Evolutionary conservation across 2,888 invertebrate genomes (phyloP).

Genomic region (Pyrrhia umbra): DNA sequence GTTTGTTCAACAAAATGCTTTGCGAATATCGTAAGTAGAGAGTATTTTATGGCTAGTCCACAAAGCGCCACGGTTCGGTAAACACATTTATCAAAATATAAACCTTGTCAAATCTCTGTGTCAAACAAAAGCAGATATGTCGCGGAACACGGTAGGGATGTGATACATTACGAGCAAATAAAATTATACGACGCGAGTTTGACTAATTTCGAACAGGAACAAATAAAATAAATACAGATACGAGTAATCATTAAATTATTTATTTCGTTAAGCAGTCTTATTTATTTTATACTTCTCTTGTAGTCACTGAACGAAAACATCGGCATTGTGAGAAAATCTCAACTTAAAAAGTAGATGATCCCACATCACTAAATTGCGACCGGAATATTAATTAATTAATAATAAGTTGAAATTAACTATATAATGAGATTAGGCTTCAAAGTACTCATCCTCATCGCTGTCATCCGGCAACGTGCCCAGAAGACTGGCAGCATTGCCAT

Average conservation of each 20-base stretch:
- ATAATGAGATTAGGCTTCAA: too few relatives aligned
- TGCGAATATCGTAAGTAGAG: slow-evolving; percentile 62
- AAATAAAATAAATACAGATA: slow-evolving; percentile 34
- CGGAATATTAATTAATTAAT: too few relatives aligned
- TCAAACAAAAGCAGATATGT: slow-evolving; percentile 54
- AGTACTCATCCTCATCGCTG: too few relatives aligned
- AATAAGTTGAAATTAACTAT: too few relatives aligned
- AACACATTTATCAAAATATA: slow-evolving; percentile 77
- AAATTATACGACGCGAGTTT: slow-evolving; percentile 36
- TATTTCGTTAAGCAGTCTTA: slow-evolving; percentile 12
- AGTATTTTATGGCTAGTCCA: slow-evolving; percentile 63
- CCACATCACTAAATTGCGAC: not conserved
- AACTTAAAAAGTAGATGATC: not conserved
- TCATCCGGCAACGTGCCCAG: too few relatives aligned
- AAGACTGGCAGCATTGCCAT: too few relatives aligned
- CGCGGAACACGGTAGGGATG: slow-evolving; percentile 35
- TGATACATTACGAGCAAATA: slow-evolving; percentile 40
- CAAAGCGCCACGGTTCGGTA: slow-evolving; percentile 64
- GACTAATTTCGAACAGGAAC: slow-evolving; percentile 38
- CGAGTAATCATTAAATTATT: slow-evolving; percentile 34
- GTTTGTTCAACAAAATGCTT: slow-evolving; percentile 57
- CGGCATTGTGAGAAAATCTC: not conserved
- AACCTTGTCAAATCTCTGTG: slow-evolving; percentile 65
- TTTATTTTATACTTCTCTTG: slow-evolving; percentile 10
- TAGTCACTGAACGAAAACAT: not conserved